Conservation (phyloP, 2,113 vertebrate genomes). For the Verasper variegatus region DNA sequence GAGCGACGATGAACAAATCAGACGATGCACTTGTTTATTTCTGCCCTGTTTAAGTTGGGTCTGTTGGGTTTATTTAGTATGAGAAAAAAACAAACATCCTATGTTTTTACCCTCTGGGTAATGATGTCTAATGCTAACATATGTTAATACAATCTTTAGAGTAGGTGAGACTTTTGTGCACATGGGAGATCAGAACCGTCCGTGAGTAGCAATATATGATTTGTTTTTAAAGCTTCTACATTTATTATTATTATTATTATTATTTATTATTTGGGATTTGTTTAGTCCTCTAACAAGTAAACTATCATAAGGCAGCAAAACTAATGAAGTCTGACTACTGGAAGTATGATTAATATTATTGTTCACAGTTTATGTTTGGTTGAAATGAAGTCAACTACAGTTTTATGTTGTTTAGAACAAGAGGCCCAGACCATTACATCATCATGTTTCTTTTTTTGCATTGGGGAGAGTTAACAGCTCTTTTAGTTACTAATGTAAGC, state of each 20-base stretch:
- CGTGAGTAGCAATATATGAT: conserved; percentile 72
- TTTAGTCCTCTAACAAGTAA: conserved; percentile 69
- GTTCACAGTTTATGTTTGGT: conserved; percentile 40
- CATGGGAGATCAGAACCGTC: conserved; percentile 75
- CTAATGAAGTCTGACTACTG: conserved; percentile 76
- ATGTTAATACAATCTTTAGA: conserved; percentile 74
- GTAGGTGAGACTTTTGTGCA: conserved; percentile 66
- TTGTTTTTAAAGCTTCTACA: conserved; percentile 59
- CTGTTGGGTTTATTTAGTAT: conserved; percentile 45
- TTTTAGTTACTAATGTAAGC: conserved; percentile 30
- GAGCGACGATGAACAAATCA: conserved; percentile 65
- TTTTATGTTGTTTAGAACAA: conserved; percentile 48
- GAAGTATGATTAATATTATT: conserved; percentile 56
- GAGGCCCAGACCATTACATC: conserved; percentile 50
- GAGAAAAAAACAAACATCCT: conserved; percentile 28
- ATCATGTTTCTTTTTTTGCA: conserved; percentile 19
- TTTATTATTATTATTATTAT: conserved; percentile 48
- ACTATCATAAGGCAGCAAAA: conserved; percentile 72
- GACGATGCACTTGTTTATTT: conserved; percentile 76
- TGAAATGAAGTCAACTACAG: conserved; percentile 51
- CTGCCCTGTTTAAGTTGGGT: conserved; percentile 58
- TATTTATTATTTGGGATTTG: conserved; percentile 69
- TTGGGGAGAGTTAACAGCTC: conserved; percentile 27
- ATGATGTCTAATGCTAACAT: conserved; percentile 61
- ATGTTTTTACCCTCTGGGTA: conserved; percentile 20